phyloP scores from a whole-genome alignment of 2,797 vertebrate species.

The Crax fasciolata region DNA sequence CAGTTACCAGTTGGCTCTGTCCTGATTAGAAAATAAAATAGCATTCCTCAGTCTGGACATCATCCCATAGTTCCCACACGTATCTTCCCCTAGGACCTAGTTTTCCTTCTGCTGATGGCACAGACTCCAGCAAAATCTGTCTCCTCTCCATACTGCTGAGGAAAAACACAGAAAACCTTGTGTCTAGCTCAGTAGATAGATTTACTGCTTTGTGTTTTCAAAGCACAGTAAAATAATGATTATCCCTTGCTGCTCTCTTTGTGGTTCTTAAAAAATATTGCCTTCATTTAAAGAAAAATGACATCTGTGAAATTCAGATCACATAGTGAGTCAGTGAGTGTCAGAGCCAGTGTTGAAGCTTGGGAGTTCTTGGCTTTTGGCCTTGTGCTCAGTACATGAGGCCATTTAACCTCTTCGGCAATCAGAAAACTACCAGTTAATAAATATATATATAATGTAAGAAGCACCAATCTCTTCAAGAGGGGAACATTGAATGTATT shows the following conservation, averaged over 20 bases:
- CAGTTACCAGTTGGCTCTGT: neutral
- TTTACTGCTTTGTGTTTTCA: slow-evolving; percentile 29
- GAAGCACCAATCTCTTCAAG: neutral
- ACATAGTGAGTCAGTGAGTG: rapidly evolving
- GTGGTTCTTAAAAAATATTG: slow-evolving; percentile 16
- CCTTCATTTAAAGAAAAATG: neutral
- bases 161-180: slow-evolving; percentile 17
- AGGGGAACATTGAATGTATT: neutral
- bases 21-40: slow-evolving; percentile 32
- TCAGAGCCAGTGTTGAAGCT: neutral
- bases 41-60: neutral
- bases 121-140: neutral
- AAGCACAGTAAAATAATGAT: slow-evolving; percentile 55
- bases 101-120: slow-evolving; percentile 28
- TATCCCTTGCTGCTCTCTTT: slow-evolving; percentile 13
- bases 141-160: neutral
- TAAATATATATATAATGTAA: neutral
- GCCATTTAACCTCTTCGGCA: neutral
- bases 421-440: neutral
- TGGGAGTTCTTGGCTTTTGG: neutral
- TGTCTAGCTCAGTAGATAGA: neutral
- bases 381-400: neutral
- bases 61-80: neutral
- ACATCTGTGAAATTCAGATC: neutral
- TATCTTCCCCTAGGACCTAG: neutral